Percentiles rank a stretch among this genome's conserved stretches.
Conservation (phyloP, 2,888 invertebrate species). For the Phaonia tiefii region DNA sequence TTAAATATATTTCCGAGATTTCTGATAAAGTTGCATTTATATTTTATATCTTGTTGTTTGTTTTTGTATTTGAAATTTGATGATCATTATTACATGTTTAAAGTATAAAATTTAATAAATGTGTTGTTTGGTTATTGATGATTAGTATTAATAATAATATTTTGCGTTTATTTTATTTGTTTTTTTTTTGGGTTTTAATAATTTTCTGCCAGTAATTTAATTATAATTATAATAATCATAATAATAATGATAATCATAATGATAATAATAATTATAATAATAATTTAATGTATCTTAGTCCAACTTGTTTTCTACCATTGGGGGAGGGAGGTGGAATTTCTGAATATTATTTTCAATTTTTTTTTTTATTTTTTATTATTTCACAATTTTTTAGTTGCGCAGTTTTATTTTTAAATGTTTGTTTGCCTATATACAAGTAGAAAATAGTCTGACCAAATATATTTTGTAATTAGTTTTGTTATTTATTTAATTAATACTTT, state of each 20-base stretch:
- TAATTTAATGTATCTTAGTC: conserved; percentile 21
- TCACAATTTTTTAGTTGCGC: neutral
- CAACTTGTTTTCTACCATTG: conserved; percentile 21
- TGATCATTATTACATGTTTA: conserved; percentile 42
- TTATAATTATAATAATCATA: conserved; percentile 73
- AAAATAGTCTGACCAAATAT: conserved; percentile 62
- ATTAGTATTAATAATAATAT: conserved; percentile 50
- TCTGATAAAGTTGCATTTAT: too few relatives aligned
- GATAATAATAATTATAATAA: conserved; percentile 48
- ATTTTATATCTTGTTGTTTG: too few relatives aligned
- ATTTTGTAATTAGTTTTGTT: conserved; percentile 38
- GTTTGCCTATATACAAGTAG: conserved; percentile 61
- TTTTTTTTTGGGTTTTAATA: conserved; percentile 70
- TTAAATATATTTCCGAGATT: too few relatives aligned
- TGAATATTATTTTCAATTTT: neutral
- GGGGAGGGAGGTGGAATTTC: neutral
- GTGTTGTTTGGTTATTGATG: conserved; percentile 23
- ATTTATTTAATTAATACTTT: conserved; percentile 62
- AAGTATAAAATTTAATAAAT: conserved; percentile 61
- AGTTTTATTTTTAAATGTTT: neutral
- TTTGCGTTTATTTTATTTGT: neutral
- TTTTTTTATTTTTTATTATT: neutral
- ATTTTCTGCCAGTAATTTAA: conserved; percentile 37
- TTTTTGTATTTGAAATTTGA: too few relatives aligned
- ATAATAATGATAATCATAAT: conserved; percentile 72